Conservation (phyloP, 1,140 invertebrate species). For the Cyclina sinensis region DNA sequence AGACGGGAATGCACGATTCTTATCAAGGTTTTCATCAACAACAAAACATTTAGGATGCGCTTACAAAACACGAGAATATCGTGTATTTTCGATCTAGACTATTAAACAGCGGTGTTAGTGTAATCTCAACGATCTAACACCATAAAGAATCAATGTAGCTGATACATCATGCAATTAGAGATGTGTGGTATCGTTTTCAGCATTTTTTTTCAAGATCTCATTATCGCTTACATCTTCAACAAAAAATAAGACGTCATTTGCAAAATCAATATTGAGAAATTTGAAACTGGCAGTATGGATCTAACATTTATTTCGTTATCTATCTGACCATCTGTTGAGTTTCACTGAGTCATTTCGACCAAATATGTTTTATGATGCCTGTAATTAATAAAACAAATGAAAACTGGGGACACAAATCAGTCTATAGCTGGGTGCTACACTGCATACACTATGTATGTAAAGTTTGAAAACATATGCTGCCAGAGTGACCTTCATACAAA, state of each 20-base stretch:
- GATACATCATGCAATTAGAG: background rate
- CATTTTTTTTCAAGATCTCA: background rate
- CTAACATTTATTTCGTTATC: too few relatives aligned
- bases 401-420: too few relatives aligned
- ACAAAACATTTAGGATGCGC: background rate
- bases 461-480: too few relatives aligned
- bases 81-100: background rate
- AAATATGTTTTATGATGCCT: too few relatives aligned
- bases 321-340: too few relatives aligned
- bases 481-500: too few relatives aligned
- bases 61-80: conserved; percentile 3
- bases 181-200: background rate
- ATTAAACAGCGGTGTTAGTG: background rate
- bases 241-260: background rate
- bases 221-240: background rate
- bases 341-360: too few relatives aligned
- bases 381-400: too few relatives aligned
- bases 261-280: too few relatives aligned
- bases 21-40: conserved; percentile 11
- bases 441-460: too few relatives aligned
- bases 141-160: background rate
- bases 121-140: background rate
- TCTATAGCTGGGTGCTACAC: too few relatives aligned
- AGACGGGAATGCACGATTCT: background rate
- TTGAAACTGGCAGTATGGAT: too few relatives aligned